Percentiles rank a stretch among this genome's conserved stretches.
Evolutionary conservation across 2,113 vertebrate species (phyloP).

Genomic region (Redunca redunca): DNA sequence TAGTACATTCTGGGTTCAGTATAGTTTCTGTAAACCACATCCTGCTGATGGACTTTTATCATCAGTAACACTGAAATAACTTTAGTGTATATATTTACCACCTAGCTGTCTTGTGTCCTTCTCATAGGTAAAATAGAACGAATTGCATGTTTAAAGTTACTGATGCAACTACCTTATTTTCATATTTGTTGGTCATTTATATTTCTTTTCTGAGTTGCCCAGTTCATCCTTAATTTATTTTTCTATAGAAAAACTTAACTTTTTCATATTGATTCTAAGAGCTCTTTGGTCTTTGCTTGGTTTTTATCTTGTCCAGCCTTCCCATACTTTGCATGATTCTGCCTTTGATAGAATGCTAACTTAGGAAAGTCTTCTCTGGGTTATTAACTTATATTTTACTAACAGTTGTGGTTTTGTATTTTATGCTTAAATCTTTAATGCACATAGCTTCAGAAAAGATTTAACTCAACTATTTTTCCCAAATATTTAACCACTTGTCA

Average conservation of each 20-base stretch:
- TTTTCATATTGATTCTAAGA: not conserved
- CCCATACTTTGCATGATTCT: not conserved
- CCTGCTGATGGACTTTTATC: not conserved
- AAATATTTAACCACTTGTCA: not conserved
- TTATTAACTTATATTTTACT: not conserved
- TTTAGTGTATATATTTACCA: not conserved
- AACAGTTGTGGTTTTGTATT: not conserved
- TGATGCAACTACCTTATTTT: not conserved
- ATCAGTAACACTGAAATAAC: not conserved
- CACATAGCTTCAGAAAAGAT: not conserved
- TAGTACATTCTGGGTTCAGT: not conserved
- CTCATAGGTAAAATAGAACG: not conserved
- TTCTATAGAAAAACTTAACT: not conserved
- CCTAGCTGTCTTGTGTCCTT: not conserved
- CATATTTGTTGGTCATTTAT: not conserved
- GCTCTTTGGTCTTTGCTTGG: not conserved
- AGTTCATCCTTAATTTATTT: not conserved
- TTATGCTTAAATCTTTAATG: slow-evolving; percentile 26
- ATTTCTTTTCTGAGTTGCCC: not conserved
- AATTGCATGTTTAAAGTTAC: not conserved
- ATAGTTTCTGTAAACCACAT: not conserved
- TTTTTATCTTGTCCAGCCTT: not conserved
- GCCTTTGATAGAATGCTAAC: not conserved
- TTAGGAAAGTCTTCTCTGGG: not conserved
- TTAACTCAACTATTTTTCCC: not conserved